Percentiles rank a stretch among this genome's conserved stretches.
Conservation (phyloP, 2,888 invertebrate genomes). For the Sepiola atlantica region DNA sequence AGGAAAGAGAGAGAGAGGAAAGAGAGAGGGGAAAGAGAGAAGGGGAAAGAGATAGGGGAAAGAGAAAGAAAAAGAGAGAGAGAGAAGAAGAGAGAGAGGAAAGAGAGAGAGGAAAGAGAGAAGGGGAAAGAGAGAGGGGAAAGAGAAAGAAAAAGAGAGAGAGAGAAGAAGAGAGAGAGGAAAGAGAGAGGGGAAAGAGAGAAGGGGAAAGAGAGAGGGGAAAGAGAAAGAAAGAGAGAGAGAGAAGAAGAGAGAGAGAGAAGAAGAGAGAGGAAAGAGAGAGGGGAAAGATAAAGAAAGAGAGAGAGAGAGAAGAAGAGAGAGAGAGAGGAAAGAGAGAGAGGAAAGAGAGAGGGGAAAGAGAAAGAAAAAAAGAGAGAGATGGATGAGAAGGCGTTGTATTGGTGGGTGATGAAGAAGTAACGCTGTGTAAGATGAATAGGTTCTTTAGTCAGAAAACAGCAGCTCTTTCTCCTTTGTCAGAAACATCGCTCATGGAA, state of each 20-base stretch:
- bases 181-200: conserved; percentile 19
- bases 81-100: background rate
- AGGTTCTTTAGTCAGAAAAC: no score
- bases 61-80: conserved; percentile 43
- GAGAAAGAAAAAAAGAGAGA: no score
- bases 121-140: background rate
- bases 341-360: conserved; percentile 37
- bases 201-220: conserved; percentile 1
- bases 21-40: conserved; percentile 43
- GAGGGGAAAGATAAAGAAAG: no score
- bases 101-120: background rate
- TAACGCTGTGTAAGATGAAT: no score
- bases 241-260: conserved; percentile 46
- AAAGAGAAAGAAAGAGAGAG: conserved; percentile 41
- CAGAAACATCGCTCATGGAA: no score
- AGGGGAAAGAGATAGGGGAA: conserved; percentile 22
- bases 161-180: conserved; percentile 44
- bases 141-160: conserved; percentile 46
- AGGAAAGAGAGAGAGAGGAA: conserved; percentile 23
- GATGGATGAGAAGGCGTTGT: background rate
- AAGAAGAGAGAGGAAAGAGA: conserved; percentile 36
- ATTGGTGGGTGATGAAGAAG: no score
- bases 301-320: no score
- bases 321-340: conserved; percentile 46
- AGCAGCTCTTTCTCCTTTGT: no score